phyloP scores from a whole-genome alignment of 2,797 vertebrate species.

The Acomys russatus region DNA sequence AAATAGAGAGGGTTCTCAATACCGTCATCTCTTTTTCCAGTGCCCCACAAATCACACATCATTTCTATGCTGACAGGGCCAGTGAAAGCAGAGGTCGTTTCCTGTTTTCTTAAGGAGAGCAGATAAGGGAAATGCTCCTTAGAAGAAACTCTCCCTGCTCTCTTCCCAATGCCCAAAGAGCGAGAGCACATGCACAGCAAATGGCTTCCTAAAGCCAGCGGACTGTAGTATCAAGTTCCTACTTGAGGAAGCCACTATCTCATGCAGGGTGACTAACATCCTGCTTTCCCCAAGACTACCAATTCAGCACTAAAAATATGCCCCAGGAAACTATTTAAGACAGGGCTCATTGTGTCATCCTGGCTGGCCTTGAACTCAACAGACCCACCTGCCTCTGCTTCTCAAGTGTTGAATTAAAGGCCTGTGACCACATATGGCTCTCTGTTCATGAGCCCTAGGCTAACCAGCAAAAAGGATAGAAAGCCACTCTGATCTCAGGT shows the following conservation, averaged over 20 bases:
- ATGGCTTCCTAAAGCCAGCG: background rate
- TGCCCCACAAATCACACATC: background rate
- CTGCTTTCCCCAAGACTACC: conserved; percentile 17
- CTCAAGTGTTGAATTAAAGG: background rate
- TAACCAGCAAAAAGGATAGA: background rate
- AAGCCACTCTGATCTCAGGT: background rate
- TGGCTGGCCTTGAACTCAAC: background rate
- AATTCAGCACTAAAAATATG: background rate
- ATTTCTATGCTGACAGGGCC: background rate
- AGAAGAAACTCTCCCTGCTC: conserved; percentile 8
- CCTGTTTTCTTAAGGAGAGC: conserved; percentile 20
- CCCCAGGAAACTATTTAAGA: conserved; percentile 17
- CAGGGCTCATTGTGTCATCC: background rate
- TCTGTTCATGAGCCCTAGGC: background rate
- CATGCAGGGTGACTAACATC: background rate
- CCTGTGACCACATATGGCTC: background rate
- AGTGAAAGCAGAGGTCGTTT: conserved; percentile 33
- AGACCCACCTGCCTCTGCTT: background rate
- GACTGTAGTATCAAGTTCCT: background rate
- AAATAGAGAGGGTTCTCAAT: background rate
- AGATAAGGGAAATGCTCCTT: background rate
- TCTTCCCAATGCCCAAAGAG: background rate
- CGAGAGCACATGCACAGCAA: background rate
- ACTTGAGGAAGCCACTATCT: conserved; percentile 27
- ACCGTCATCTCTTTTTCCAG: conserved; percentile 30